Evolutionary conservation across 2,113 vertebrate species (phyloP).

Genomic region (Xenus cinereus): DNA sequence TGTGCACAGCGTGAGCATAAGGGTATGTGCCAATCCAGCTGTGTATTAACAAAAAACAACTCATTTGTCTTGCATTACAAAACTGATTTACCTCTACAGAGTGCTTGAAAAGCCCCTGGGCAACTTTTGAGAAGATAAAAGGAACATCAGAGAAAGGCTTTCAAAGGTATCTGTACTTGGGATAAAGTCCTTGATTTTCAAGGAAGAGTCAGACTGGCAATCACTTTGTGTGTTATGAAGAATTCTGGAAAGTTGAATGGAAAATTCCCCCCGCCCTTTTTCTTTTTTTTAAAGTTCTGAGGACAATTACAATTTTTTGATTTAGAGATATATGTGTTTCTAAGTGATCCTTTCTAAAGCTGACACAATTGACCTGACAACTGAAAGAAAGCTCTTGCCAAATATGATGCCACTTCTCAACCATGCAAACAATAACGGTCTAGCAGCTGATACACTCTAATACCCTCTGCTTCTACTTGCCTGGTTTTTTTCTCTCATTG

Average conservation of each 20-base stretch:
- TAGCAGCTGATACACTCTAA: background rate
- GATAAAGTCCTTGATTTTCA: background rate
- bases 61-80: background rate
- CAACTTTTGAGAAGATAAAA: background rate
- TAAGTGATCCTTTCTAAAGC: background rate
- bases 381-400: background rate
- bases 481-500: background rate
- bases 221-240: background rate
- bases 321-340: background rate
- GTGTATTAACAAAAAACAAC: accelerated
- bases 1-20: accelerated
- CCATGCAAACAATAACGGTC: background rate
- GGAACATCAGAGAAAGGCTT: background rate
- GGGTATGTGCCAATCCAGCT: background rate
- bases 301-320: background rate
- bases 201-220: background rate
- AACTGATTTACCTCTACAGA: background rate
- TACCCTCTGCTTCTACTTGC: background rate
- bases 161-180: background rate
- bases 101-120: background rate
- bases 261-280: background rate
- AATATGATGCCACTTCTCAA: background rate
- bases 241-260: background rate
- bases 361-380: background rate
- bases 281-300: background rate